Evolutionary conservation across 2,888 invertebrate species (phyloP).

Genomic region (Trachelus iudaicus): DNA sequence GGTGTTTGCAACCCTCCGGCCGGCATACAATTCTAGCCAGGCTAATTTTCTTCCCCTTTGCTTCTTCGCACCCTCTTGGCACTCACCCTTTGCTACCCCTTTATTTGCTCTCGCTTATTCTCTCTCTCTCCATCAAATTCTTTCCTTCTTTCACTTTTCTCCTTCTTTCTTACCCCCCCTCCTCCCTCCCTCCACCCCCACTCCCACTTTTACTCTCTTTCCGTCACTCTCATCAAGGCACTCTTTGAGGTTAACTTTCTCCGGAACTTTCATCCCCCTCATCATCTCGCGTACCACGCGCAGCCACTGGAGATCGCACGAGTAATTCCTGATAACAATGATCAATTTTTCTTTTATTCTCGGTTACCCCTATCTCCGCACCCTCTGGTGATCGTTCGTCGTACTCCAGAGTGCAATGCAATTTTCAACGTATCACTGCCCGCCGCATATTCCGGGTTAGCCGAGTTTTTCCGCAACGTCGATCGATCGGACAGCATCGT

Average conservation of each 20-base stretch:
- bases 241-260: not conserved
- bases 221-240: not conserved
- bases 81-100: not conserved
- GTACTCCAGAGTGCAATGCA: too few species aligned
- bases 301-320: too few species aligned
- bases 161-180: not conserved
- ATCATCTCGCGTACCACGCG: too few species aligned
- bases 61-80: conserved; percentile 14
- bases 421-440: too few species aligned
- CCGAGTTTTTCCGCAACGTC: too few species aligned
- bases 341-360: not conserved
- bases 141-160: conserved; percentile 35
- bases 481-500: too few species aligned
- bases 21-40: conserved; percentile 44
- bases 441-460: too few species aligned
- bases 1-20: conserved; percentile 45
- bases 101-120: not conserved
- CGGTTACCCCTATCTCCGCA: not conserved
- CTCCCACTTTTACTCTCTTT: not conserved
- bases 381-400: not conserved
- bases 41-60: conserved; percentile 45
- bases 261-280: not conserved
- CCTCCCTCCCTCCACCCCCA: not conserved
- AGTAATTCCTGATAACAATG: too few species aligned
- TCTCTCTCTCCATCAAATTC: conserved; percentile 3